phyloP scores from a whole-genome alignment of 2,888 invertebrate species.

The Ethmia dodecea region DNA sequence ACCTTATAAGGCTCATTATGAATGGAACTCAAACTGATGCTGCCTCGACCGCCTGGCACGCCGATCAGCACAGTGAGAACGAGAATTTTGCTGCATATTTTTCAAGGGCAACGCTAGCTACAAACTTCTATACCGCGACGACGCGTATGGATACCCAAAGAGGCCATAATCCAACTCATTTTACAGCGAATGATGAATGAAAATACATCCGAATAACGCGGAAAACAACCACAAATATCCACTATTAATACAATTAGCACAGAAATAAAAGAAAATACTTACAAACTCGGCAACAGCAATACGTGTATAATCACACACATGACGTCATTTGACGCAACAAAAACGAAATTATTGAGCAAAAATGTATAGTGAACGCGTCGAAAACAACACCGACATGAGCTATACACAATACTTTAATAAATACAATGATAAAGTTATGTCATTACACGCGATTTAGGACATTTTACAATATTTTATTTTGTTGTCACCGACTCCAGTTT shows the following conservation, averaged over 20 bases:
- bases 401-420: slow-evolving; percentile 63
- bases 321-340: slow-evolving; percentile 78
- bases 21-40: slow-evolving; percentile 27
- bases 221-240: slow-evolving; percentile 39
- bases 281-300: slow-evolving; percentile 72
- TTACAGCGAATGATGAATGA: slow-evolving; percentile 62
- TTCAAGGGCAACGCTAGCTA: slow-evolving; percentile 69
- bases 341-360: slow-evolving; percentile 69
- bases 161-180: slow-evolving; percentile 29
- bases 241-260: slow-evolving; percentile 50
- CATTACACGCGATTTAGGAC: slow-evolving; percentile 69
- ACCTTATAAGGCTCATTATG: slow-evolving; percentile 32
- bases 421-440: slow-evolving; percentile 61
- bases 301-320: slow-evolving; percentile 76
- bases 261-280: slow-evolving; percentile 73
- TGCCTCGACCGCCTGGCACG: neutral
- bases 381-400: slow-evolving; percentile 61
- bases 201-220: slow-evolving; percentile 39
- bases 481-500: slow-evolving; percentile 74
- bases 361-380: slow-evolving; percentile 59
- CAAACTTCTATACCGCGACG: slow-evolving; percentile 24
- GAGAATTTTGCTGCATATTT: slow-evolving; percentile 69
- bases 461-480: slow-evolving; percentile 76
- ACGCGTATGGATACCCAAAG: slow-evolving; percentile 39
- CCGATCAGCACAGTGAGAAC: slow-evolving; percentile 1